Base-by-base conservation (phyloP, 2,113 vertebrate species). In the Marmota monax region DNA sequence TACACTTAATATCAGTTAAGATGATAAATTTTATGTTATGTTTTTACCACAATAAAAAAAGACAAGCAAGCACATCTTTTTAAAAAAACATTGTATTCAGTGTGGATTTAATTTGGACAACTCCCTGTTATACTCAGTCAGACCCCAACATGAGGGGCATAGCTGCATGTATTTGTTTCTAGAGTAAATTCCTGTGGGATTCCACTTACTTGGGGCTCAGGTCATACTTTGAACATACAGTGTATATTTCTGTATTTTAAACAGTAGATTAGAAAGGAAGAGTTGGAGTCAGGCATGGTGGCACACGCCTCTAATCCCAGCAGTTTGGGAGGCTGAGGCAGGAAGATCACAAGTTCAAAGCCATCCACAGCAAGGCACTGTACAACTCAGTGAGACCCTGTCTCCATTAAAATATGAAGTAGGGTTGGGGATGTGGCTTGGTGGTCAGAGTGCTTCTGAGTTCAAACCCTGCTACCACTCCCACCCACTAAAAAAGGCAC, bases 41-140 rank as follows among this genome's bases (percentile, higher is more conserved):
- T 45, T 45, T 69, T 78, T 78, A 56, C 18, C n/a, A 79, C 37
- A 72, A 17, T 78, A 51, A 39, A 34, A 32, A 39, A 48, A 29
- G 27, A 79, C 34, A 77, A 48, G 20, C 56, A 29, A 42, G 70
- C 12, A 16, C 45, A 78, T 53, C 22, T 74, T 92, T 89, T 80
- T 9, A 45, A 45, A 45, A 77, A 48, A 89, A 29, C 8, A 70
- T 53, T 73, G 7, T 73, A 29, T 92, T 67, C 48, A 58, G 14
- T 67, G 4, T 70, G 51, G 37, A 85, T 95, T 89, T 22, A 92
- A 82, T 76, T 58, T 73, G 74, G 34, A 89, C 45, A 84, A 74
- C 27, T 73, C 25, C 34, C 14, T 13, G 16, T 58, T 74, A 45
- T 39, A 67, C 4, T 58, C 16, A 42, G 8, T 45, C 25, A 32